Percentiles rank a stretch among this genome's conserved stretches.
These are phyloP conservation scores for Pegoplata infirma DNA, from an alignment of 2,888 invertebrate species.

Conservation along the genomic window DNA sequence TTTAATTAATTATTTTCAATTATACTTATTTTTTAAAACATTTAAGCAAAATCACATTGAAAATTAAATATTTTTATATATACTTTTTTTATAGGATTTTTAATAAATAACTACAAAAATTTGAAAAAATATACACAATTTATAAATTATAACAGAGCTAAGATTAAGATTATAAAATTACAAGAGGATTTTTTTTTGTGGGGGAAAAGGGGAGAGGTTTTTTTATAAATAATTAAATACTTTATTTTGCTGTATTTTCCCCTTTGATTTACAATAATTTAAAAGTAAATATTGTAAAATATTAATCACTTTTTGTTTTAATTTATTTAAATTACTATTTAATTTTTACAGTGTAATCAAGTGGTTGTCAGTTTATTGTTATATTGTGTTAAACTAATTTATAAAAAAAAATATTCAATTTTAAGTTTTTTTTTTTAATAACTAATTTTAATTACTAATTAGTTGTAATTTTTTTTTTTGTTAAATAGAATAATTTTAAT, in stretches of 20 bases:
- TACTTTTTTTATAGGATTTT: slow-evolving; percentile 13
- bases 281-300: neutral
- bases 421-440: neutral
- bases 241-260: neutral
- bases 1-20: slow-evolving; percentile 6
- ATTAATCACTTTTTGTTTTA: neutral
- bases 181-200: too few relatives aligned
- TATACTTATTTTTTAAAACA: slow-evolving; percentile 9
- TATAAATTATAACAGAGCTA: too few relatives aligned
- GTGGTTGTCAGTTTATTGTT: neutral
- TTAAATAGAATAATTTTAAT: slow-evolving; percentile 5
- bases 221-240: neutral
- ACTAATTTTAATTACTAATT: slow-evolving; percentile 1
- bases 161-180: neutral
- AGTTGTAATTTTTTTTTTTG: too few relatives aligned
- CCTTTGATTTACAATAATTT: neutral
- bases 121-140: neutral
- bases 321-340: slow-evolving; percentile 23
- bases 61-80: slow-evolving; percentile 18
- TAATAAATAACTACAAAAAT: neutral
- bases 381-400: neutral
- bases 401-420: neutral
- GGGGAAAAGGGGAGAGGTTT: too few relatives aligned
- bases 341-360: neutral
- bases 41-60: slow-evolving; percentile 60